Conservation (phyloP, 2,797 vertebrate species). For the Hemitrygon akajei region DNA sequence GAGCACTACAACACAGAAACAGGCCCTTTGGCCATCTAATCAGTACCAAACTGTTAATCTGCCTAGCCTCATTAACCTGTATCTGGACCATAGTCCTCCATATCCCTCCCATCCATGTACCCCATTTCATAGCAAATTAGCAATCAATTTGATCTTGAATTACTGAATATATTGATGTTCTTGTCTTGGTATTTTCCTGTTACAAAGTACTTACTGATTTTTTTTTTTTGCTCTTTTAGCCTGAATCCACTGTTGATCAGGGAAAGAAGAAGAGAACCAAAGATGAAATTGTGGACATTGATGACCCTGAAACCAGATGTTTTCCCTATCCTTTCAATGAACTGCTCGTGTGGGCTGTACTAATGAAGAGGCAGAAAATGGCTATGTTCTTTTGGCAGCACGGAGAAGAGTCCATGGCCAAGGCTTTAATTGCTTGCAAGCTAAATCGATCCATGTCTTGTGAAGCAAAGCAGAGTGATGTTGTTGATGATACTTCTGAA, state of each 20-base stretch:
- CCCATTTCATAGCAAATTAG: neutral
- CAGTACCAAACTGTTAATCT: too few relatives aligned
- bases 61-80: too few relatives aligned
- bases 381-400: conserved; percentile 98
- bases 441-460: conserved; percentile 91
- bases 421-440: conserved; percentile 93
- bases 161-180: neutral
- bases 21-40: too few relatives aligned
- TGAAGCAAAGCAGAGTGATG: conserved; percentile 95
- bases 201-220: neutral
- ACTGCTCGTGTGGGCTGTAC: conserved; percentile 89
- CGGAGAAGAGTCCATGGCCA: conserved; percentile 96
- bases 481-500: conserved; percentile 95
- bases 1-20: too few relatives aligned
- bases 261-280: conserved; percentile 85
- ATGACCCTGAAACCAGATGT: conserved; percentile 87
- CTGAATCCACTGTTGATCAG: conserved; percentile 76
- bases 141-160: neutral
- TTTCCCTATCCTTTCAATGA: conserved; percentile 97
- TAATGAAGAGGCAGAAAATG: conserved; percentile 98
- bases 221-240: conserved; percentile 52
- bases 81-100: too few relatives aligned
- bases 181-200: neutral
- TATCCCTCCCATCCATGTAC: too few relatives aligned
- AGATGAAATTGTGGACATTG: conserved; percentile 96